Evolutionary conservation across 2,113 vertebrate species (phyloP).

Genomic region (Rhizomys pruinosus): DNA sequence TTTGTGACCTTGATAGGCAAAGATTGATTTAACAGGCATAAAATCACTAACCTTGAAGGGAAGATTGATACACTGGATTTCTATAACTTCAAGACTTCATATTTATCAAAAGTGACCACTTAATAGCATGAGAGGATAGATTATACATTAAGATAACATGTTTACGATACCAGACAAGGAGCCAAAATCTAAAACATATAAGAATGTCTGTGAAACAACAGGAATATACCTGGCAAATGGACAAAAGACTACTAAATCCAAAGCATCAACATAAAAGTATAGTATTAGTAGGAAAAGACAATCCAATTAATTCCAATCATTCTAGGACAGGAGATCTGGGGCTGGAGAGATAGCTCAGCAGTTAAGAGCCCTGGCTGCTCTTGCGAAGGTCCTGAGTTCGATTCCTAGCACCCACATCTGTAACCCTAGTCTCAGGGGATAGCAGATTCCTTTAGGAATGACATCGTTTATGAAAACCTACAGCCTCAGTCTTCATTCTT

Average conservation of each 20-base stretch:
- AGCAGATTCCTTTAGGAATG: background rate
- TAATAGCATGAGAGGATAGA: slow-evolving; percentile 29
- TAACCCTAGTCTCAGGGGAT: no score
- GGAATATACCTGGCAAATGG: background rate
- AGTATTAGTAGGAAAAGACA: background rate
- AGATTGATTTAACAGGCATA: slow-evolving; percentile 56
- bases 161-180: background rate
- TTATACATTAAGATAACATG: background rate
- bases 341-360: no score
- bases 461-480: background rate
- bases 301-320: background rate
- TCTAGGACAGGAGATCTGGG: slow-evolving; percentile 1
- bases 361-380: no score
- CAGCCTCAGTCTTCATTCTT: background rate
- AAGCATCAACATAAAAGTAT: slow-evolving; percentile 23
- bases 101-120: slow-evolving; percentile 16
- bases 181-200: background rate
- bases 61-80: background rate
- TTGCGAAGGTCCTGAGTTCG: no score
- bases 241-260: slow-evolving; percentile 5
- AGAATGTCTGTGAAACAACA: background rate
- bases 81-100: slow-evolving; percentile 41
- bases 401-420: no score
- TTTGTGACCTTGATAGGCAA: slow-evolving; percentile 32
- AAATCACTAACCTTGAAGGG: background rate